These are phyloP conservation scores for Papilio polyxenes DNA, from an alignment of 1,140 invertebrate genomes.

Conservation along the genomic window DNA sequence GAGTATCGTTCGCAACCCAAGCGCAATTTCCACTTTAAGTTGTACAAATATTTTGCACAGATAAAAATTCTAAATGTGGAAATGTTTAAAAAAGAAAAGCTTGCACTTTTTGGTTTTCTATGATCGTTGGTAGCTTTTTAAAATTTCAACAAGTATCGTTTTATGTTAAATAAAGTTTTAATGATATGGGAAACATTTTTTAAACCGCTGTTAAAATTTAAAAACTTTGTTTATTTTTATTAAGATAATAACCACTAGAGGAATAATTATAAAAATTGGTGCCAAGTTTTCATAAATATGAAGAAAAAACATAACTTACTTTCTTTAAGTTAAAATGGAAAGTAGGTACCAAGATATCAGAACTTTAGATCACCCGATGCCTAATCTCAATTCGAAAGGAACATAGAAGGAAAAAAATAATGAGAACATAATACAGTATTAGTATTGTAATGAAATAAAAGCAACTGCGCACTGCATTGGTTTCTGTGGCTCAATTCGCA, in stretches of 20 bases:
- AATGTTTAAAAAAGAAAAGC: slow-evolving; percentile 21
- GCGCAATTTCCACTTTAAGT: neutral
- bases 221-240: neutral
- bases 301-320: too few species aligned
- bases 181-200: slow-evolving; percentile 30
- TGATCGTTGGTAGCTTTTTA: slow-evolving; percentile 11
- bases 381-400: neutral
- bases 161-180: slow-evolving; percentile 29
- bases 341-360: neutral
- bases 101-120: neutral
- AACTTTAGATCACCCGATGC: neutral
- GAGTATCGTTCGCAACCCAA: slow-evolving; percentile 9
- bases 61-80: slow-evolving; percentile 34
- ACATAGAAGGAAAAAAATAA: neutral
- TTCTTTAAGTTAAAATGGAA: neutral
- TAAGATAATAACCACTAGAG: neutral
- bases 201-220: neutral
- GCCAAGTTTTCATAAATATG: too few species aligned
- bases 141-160: slow-evolving; percentile 22
- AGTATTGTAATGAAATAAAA: neutral
- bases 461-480: neutral
- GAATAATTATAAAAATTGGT: neutral
- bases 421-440: neutral
- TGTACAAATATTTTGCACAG: slow-evolving; percentile 21
- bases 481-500: neutral